A percentile compares a stretch with the other conserved stretches of the same genome.
These are phyloP conservation scores for Steatocranus sp. DNA, from an alignment of 2,797 vertebrate genomes.

Conservation along the genomic window DNA sequence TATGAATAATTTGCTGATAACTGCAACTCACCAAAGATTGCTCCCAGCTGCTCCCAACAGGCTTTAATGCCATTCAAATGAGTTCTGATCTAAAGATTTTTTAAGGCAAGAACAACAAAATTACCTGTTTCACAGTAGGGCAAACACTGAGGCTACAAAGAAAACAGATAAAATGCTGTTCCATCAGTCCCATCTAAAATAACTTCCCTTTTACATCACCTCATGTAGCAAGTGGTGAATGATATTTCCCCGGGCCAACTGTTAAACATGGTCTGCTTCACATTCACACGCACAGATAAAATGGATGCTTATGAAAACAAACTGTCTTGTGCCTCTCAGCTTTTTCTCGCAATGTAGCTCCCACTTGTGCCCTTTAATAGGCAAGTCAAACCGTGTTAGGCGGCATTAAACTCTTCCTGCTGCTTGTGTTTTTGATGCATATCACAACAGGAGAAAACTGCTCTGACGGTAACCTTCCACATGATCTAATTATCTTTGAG, in stretches of 20 bases:
- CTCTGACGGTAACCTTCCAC: slow-evolving; percentile 30
- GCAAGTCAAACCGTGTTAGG: slow-evolving; percentile 52
- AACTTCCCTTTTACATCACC: slow-evolving; percentile 46
- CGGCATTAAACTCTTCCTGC: slow-evolving; percentile 37
- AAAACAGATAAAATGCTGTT: slow-evolving; percentile 45
- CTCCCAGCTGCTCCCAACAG: neutral
- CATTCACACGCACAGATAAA: slow-evolving; percentile 1
- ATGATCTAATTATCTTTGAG: slow-evolving; percentile 1
- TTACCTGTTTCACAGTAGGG: slow-evolving; percentile 43
- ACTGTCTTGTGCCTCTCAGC: slow-evolving; percentile 27
- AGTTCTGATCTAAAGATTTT: slow-evolving; percentile 33
- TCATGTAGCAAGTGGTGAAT: slow-evolving; percentile 27
- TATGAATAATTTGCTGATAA: neutral
- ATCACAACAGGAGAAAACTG: slow-evolving; percentile 18
- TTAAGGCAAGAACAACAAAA: slow-evolving; percentile 11
- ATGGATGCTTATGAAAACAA: slow-evolving; percentile 26
- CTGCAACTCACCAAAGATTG: neutral
- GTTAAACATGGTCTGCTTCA: slow-evolving; percentile 52
- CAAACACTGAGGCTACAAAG: slow-evolving; percentile 37
- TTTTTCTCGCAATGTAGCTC: slow-evolving; percentile 24
- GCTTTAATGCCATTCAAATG: slow-evolving; percentile 13
- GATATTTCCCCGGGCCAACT: slow-evolving; percentile 60
- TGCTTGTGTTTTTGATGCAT: neutral
- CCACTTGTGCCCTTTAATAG: slow-evolving; percentile 52
- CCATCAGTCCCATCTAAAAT: slow-evolving; percentile 27